A percentile compares a stretch with the other conserved stretches of the same genome.
These are phyloP conservation scores for Aplidium turbinatum DNA, from an alignment of 23 tunicate genomes.

Conservation along the genomic window DNA sequence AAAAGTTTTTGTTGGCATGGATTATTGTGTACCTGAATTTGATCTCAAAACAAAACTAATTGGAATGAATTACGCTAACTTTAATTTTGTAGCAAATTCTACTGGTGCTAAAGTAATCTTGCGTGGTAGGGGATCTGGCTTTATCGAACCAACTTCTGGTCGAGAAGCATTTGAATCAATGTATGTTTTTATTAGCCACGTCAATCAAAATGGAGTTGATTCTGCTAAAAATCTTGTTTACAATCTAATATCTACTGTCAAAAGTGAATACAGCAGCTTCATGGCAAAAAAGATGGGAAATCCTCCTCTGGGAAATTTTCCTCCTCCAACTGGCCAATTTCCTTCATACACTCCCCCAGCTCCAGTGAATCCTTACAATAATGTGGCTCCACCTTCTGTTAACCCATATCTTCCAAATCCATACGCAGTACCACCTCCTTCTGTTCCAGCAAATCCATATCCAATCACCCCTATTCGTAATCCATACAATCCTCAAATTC, in stretches of 20 bases:
- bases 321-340: conserved; percentile 5
- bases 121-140: conserved; percentile 91
- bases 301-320: no score
- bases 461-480: neutral
- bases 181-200: conserved; percentile 91
- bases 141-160: conserved; percentile 93
- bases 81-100: conserved; percentile 81
- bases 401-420: neutral
- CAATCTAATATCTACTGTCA: conserved; percentile 60
- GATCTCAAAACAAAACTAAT: conserved; percentile 80
- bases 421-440: conserved; percentile 1
- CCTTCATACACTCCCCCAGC: conserved; percentile 27
- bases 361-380: conserved; percentile 3
- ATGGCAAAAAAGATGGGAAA: conserved; percentile 12
- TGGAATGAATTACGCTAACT: conserved; percentile 77
- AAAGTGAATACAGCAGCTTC: conserved; percentile 25
- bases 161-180: conserved; percentile 94
- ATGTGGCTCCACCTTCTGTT: neutral
- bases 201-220: conserved; percentile 74
- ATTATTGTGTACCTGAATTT: conserved; percentile 56
- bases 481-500: neutral
- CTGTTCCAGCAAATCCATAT: conserved; percentile 6
- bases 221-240: conserved; percentile 77
- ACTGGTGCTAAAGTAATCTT: conserved; percentile 92
- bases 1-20: conserved; percentile 84